Percentiles rank a stretch among this genome's conserved stretches.
Conservation (phyloP, 1,140 invertebrate genomes). For the Teleogryllus occipitalis region DNA sequence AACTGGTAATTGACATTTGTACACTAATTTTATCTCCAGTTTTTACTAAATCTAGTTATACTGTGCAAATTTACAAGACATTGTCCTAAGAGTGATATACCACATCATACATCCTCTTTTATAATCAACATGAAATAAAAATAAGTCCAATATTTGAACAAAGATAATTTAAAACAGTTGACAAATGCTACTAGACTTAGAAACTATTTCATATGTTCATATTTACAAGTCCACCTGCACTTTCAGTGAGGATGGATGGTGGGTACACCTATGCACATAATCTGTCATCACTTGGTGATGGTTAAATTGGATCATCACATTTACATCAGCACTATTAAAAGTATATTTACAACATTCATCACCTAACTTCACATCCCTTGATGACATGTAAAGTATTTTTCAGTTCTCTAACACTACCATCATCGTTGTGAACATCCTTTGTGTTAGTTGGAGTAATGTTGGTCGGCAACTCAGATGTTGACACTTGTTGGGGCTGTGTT, state of each 20-base stretch:
- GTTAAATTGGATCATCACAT: conserved; percentile 21
- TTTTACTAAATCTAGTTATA: conserved; percentile 29
- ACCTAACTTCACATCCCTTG: conserved; percentile 76
- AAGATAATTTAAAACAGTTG: conserved; percentile 22
- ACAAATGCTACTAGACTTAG: conserved; percentile 18
- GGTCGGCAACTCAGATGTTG: conserved; percentile 46
- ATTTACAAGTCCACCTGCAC: conserved; percentile 25
- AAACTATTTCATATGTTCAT: conserved; percentile 14
- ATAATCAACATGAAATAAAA: conserved; percentile 19
- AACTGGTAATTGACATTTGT: conserved; percentile 43
- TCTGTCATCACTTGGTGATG: conserved; percentile 29
- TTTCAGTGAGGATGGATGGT: conserved; percentile 25
- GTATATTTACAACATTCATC: conserved; percentile 48
- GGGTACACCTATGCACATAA: conserved; percentile 13
- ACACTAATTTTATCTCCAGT: conserved; percentile 36
- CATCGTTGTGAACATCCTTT: conserved; percentile 26
- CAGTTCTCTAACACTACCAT: conserved; percentile 10
- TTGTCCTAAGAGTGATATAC: conserved; percentile 19
- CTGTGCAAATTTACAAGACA: conserved; percentile 31
- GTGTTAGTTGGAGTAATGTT: conserved; percentile 30
- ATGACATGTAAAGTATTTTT: conserved; percentile 12
- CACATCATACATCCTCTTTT: conserved; percentile 18
- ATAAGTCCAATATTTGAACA: conserved; percentile 18
- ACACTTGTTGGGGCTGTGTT: conserved; percentile 36
- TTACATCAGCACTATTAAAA: conserved; percentile 13